These are phyloP conservation scores for Denticeps clupeoides DNA, from an alignment of 2,797 vertebrate species.

Conservation along the genomic window DNA sequence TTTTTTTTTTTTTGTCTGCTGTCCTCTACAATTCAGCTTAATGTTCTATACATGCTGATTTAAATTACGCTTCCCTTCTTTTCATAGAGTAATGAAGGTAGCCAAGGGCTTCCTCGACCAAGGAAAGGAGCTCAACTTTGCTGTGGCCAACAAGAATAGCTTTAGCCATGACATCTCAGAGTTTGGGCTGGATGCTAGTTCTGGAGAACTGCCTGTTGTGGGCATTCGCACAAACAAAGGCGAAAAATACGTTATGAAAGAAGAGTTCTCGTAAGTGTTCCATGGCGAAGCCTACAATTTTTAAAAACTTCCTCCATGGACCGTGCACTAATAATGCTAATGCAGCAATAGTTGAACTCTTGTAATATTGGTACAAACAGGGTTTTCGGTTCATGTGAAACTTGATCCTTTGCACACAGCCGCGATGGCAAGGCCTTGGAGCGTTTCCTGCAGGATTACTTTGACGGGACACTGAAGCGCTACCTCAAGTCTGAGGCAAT, in stretches of 20 bases:
- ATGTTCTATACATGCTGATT: not conserved
- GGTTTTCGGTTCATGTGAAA: not conserved
- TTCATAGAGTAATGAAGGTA: conserved; percentile 87
- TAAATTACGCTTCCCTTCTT: not conserved
- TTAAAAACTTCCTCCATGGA: no score
- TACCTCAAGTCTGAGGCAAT: conserved; percentile 90
- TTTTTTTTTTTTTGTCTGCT: not conserved
- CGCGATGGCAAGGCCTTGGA: conserved; percentile 90
- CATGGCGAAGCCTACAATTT: no score
- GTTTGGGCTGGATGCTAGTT: conserved; percentile 70
- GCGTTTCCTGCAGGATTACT: conserved; percentile 83
- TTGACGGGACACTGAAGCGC: conserved; percentile 82
- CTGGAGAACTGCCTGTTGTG: conserved; percentile 78
- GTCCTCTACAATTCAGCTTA: not conserved
- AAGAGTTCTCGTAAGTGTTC: conserved; percentile 95
- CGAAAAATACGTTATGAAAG: conserved; percentile 88
- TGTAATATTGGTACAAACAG: no score
- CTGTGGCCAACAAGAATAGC: conserved; percentile 75
- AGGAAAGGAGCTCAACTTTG: conserved; percentile 77
- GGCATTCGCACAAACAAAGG: conserved; percentile 79
- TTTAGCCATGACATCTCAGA: conserved; percentile 82
- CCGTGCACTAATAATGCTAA: no score
- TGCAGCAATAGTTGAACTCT: no score
- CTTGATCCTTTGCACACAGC: conserved; percentile 42
- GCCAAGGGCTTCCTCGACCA: conserved; percentile 85